These are phyloP conservation scores for Hybognathus amarus DNA, from an alignment of 2,797 vertebrate genomes.

Conservation along the genomic window DNA sequence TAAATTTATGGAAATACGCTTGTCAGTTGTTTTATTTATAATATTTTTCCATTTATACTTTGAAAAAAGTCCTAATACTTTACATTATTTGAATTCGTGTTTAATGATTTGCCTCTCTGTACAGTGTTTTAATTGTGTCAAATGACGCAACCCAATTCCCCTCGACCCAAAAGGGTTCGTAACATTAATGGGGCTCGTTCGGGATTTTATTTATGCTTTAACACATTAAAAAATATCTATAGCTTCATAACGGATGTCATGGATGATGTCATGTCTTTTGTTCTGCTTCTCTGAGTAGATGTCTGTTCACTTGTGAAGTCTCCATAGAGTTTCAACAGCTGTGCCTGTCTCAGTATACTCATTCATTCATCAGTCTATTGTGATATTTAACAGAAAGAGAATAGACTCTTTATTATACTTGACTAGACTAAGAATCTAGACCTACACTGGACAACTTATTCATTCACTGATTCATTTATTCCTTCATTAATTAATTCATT, in stretches of 20 bases:
- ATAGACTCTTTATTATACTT: neutral
- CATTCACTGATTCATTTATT: neutral
- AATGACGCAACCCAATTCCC: no score
- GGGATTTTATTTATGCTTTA: neutral
- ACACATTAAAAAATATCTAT: no score
- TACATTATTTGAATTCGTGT: neutral
- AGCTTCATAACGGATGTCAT: neutral
- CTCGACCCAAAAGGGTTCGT: no score
- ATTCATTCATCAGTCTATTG: neutral
- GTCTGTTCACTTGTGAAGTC: neutral
- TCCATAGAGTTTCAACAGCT: slow-evolving; percentile 3
- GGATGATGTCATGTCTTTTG: neutral
- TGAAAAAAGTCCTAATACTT: neutral
- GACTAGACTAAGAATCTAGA: neutral
- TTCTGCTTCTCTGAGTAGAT: neutral
- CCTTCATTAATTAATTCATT: neutral
- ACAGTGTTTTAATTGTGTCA: no score
- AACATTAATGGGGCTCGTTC: neutral
- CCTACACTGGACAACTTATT: neutral
- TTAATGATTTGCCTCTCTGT: neutral
- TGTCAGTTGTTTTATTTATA: neutral
- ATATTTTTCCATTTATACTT: neutral
- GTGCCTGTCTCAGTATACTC: neutral
- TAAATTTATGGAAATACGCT: no score
- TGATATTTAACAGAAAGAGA: neutral